phyloP scores from a whole-genome alignment of 2,797 vertebrate species.

The Meriones psammophilus region DNA sequence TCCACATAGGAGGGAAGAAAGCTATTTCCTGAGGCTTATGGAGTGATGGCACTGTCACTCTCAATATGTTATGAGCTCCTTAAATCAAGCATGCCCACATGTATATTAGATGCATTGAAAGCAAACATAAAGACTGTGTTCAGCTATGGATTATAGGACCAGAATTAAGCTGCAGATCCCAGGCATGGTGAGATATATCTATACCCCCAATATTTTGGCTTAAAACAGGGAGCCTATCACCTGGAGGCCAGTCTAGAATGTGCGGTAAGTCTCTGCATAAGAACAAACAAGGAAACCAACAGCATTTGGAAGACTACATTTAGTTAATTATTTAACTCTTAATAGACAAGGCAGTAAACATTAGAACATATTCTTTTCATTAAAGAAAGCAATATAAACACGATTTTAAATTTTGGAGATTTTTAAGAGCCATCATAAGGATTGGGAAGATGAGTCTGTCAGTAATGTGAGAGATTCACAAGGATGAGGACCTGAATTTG shows the following conservation, averaged over 20 bases:
- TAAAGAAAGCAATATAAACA: background rate
- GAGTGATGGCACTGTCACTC: background rate
- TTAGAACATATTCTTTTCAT: background rate
- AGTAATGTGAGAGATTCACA: background rate
- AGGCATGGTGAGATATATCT: background rate
- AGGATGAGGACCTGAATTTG: background rate
- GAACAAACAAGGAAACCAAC: background rate
- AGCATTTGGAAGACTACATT: background rate
- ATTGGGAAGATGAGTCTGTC: background rate
- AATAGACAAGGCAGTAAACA: background rate
- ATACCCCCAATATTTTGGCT: background rate
- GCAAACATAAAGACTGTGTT: background rate
- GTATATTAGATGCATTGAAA: background rate
- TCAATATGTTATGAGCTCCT: background rate
- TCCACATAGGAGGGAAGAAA: background rate
- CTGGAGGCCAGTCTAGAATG: no score
- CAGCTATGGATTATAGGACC: background rate
- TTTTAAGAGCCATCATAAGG: background rate
- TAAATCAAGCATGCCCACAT: background rate
- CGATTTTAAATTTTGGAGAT: background rate
- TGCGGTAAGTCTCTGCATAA: background rate
- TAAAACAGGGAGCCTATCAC: no score
- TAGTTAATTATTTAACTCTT: background rate
- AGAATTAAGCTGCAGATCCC: background rate
- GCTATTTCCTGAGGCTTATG: background rate